A percentile compares a stretch with the other conserved stretches of the same genome.
Conservation (phyloP, 2,797 vertebrate species). For the Muscicapa striata region DNA sequence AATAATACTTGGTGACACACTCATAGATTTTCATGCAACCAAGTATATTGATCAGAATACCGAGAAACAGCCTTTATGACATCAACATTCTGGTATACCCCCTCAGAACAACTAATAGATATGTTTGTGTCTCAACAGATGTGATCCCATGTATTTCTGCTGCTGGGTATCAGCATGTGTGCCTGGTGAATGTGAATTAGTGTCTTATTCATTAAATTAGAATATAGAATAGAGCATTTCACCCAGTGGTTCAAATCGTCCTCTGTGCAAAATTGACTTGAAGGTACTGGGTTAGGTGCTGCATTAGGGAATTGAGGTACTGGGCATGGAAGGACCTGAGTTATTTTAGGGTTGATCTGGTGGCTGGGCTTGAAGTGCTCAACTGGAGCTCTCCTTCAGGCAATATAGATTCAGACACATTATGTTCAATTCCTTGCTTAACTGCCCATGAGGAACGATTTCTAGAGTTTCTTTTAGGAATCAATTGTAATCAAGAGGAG, state of each 20-base stretch:
- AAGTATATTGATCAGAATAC: neutral
- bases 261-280: neutral
- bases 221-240: neutral
- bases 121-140: fast-evolving
- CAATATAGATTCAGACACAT: neutral
- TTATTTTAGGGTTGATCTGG: neutral
- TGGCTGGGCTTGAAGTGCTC: neutral
- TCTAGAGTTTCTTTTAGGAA: neutral
- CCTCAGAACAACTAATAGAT: neutral
- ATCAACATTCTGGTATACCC: neutral
- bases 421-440: neutral
- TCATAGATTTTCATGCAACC: neutral
- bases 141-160: fast-evolving
- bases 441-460: neutral
- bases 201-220: neutral
- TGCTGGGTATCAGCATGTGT: neutral
- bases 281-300: neutral
- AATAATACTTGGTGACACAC: neutral
- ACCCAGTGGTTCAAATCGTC: neutral
- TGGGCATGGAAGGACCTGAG: neutral
- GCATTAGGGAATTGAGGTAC: neutral
- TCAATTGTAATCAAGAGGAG: neutral
- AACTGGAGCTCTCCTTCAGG: neutral
- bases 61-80: neutral
- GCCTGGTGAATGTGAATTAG: neutral